These are phyloP conservation scores for Synchiropus splendidus DNA, from an alignment of 2,113 vertebrate genomes.

Conservation along the genomic window DNA sequence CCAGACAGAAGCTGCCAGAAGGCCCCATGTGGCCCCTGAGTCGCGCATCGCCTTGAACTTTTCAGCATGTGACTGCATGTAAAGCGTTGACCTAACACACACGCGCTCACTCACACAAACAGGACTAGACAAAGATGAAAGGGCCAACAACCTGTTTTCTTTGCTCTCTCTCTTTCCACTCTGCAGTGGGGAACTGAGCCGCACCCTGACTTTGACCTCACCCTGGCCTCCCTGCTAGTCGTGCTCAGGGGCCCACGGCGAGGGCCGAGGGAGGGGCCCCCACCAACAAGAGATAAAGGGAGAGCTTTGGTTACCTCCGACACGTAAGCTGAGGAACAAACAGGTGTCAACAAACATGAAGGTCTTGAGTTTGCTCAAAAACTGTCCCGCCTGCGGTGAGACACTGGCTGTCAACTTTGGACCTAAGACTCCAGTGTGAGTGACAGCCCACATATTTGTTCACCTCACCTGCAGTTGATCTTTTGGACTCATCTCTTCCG, in stretches of 20 bases:
- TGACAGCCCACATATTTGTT: no score
- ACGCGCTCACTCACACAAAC: no score
- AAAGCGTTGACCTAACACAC: no score
- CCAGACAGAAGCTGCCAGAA: constrained; percentile 8
- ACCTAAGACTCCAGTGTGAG: no score
- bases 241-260: constrained; percentile 23
- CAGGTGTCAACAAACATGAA: constrained; percentile 45
- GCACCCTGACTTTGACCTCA: constrained; percentile 57
- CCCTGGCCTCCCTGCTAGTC: constrained; percentile 44
- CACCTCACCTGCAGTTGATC: no score
- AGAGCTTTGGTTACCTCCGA: constrained; percentile 14
- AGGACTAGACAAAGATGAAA: constrained; percentile 30
- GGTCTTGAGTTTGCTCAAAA: not conserved
- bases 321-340: constrained; percentile 19
- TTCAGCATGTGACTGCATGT: no score
- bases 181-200: constrained; percentile 25
- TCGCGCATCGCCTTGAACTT: no score
- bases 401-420: not conserved
- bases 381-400: not conserved
- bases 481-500: no score
- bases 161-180: constrained; percentile 26
- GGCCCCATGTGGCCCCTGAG: no score
- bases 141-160: constrained; percentile 37
- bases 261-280: constrained; percentile 38
- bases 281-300: constrained; percentile 43